Percentiles rank a stretch among this genome's conserved stretches.
Evolutionary conservation across 2,888 invertebrate genomes (phyloP).

Genomic region (Agriopis marginaria): DNA sequence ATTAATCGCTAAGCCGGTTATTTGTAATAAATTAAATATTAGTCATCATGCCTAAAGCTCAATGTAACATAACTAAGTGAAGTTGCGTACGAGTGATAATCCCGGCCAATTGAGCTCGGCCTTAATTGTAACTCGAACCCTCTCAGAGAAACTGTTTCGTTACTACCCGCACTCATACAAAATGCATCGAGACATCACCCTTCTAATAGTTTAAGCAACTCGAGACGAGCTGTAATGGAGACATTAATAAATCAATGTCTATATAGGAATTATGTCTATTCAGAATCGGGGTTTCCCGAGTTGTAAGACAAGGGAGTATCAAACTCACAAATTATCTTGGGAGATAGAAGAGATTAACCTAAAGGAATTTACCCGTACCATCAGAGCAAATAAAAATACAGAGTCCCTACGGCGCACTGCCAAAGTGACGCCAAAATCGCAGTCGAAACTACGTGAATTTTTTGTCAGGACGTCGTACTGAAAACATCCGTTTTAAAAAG

Average conservation of each 20-base stretch:
- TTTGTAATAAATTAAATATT: no score
- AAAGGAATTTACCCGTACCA: no score
- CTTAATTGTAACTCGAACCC: constrained; percentile 5
- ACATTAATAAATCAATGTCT: constrained; percentile 47
- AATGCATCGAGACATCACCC: constrained; percentile 43
- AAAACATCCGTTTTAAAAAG: no score
- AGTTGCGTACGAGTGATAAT: no score
- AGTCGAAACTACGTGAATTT: no score
- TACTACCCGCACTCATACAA: constrained; percentile 37
- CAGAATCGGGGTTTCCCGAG: constrained; percentile 14
- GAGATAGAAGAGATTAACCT: not conserved
- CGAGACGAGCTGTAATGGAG: constrained; percentile 40
- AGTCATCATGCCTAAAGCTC: no score
- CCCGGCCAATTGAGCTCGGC: not conserved
- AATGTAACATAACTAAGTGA: no score
- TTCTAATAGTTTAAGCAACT: constrained; percentile 43
- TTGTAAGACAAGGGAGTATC: constrained; percentile 15
- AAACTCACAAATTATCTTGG: not conserved
- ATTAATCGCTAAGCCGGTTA: no score
- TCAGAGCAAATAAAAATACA: no score
- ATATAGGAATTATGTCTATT: constrained; percentile 1
- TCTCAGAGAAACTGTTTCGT: constrained; percentile 7
- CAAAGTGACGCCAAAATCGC: no score
- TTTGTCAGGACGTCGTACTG: no score
- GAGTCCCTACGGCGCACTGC: no score